Percentiles rank a stretch among this genome's conserved stretches.
These are phyloP conservation scores for Bucco capensis DNA, from an alignment of 2,113 vertebrate species.

Conservation along the genomic window DNA sequence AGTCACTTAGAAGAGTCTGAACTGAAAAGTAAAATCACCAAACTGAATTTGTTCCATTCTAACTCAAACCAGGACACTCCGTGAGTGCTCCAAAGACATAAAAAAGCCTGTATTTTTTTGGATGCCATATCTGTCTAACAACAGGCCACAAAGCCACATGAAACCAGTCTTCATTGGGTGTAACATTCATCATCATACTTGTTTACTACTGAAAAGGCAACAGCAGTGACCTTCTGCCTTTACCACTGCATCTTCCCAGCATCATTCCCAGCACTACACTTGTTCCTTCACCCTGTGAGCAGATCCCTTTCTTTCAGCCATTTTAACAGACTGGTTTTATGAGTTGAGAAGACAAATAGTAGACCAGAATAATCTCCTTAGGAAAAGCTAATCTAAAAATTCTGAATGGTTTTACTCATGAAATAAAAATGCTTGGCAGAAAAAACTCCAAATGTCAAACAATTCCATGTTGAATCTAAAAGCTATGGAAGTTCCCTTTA, in stretches of 20 bases:
- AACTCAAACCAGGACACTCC: no score
- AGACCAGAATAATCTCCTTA: not conserved
- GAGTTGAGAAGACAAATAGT: not conserved
- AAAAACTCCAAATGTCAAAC: not conserved
- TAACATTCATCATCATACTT: not conserved
- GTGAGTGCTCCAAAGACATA: not conserved
- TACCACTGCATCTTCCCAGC: not conserved
- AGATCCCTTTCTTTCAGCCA: not conserved
- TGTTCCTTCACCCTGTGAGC: not conserved
- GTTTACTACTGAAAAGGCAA: not conserved
- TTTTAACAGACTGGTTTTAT: not conserved
- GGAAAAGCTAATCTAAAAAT: not conserved
- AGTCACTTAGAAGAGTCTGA: no score
- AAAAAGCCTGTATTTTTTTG: not conserved
- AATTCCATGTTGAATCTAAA: not conserved
- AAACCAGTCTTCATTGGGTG: not conserved
- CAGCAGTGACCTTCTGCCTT: not conserved
- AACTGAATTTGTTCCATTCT: no score
- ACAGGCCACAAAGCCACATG: not conserved
- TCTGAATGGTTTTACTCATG: not conserved
- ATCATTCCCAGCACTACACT: accelerated
- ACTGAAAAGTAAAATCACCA: no score
- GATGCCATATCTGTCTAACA: not conserved
- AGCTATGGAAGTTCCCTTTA: not conserved
- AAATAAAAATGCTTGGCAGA: not conserved